Evolutionary conservation across 2,888 invertebrate species (phyloP).

Genomic region (Horisme vitalbata): DNA sequence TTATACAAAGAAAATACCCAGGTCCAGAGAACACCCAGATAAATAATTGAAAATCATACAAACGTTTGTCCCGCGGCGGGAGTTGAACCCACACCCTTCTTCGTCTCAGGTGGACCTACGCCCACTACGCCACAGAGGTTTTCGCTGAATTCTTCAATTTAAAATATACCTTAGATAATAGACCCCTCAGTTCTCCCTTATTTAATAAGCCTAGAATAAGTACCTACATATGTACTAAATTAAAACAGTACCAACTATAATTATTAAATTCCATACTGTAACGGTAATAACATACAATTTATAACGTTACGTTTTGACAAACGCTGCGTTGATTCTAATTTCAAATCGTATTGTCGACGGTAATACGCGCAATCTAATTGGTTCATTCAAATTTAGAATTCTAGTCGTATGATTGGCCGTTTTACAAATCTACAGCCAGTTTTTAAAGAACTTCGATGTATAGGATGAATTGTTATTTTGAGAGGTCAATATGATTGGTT

Average conservation of each 20-base stretch:
- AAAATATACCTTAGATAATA: no score
- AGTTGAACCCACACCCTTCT: no score
- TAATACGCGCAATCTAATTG: constrained; percentile 55
- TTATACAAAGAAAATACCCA: no score
- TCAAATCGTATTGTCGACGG: constrained; percentile 8
- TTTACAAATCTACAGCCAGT: constrained; percentile 2
- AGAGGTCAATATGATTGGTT: constrained; percentile 1
- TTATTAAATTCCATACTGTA: background rate
- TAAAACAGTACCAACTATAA: background rate
- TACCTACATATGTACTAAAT: no score
- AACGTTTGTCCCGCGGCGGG: no score
- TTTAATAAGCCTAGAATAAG: no score
- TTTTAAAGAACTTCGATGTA: background rate
- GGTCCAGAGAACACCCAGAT: no score
- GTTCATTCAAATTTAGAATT: constrained; percentile 57
- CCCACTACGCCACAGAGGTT: no score
- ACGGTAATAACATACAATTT: constrained; percentile 2
- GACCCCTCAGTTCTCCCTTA: no score
- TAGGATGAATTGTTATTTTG: background rate
- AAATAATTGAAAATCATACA: no score
- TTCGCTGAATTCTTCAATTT: no score
- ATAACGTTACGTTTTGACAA: constrained; percentile 15
- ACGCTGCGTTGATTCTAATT: constrained; percentile 28
- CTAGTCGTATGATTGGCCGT: constrained; percentile 46
- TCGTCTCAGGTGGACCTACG: no score